Percentiles rank a stretch among this genome's conserved stretches.
Evolutionary conservation across 1,140 invertebrate genomes (phyloP).

Genomic region (Choristoneura fumiferana): DNA sequence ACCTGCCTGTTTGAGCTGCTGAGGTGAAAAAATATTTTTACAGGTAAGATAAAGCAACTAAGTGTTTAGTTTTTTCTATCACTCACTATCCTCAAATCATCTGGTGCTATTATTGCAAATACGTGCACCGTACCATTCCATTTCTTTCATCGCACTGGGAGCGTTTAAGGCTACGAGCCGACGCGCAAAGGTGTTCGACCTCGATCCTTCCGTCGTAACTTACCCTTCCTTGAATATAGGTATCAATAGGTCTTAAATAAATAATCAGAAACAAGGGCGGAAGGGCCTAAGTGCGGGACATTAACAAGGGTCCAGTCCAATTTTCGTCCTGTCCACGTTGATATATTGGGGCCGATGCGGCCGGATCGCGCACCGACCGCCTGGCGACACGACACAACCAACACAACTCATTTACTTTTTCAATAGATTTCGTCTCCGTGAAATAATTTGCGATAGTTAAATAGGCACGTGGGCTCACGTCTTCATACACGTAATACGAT

Average conservation of each 20-base stretch:
- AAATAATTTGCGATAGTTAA: constrained; percentile 27
- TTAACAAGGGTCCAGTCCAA: constrained; percentile 76
- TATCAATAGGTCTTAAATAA: constrained; percentile 74
- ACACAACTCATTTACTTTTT: constrained; percentile 67
- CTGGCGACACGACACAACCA: constrained; percentile 57
- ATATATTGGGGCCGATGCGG: constrained; percentile 68
- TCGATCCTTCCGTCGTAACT: constrained; percentile 20
- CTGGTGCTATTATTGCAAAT: no score
- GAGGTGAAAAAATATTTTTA: no score
- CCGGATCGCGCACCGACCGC: constrained; percentile 40
- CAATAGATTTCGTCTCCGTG: constrained; percentile 31
- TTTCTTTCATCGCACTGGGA: no score
- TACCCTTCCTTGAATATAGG: constrained; percentile 34
- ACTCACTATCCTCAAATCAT: no score
- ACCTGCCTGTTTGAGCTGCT: no score
- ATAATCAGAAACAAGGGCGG: constrained; percentile 64
- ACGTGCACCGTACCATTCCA: no score
- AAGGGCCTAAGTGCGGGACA: constrained; percentile 69
- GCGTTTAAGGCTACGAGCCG: background rate
- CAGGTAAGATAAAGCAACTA: no score
- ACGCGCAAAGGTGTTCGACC: constrained; percentile 6
- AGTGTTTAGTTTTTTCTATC: no score
- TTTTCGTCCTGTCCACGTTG: constrained; percentile 75
- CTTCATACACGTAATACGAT: no score
- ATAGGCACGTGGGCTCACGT: no score